These are phyloP conservation scores for Callospermophilus lateralis DNA, from an alignment of 2,113 vertebrate species.

Conservation along the genomic window DNA sequence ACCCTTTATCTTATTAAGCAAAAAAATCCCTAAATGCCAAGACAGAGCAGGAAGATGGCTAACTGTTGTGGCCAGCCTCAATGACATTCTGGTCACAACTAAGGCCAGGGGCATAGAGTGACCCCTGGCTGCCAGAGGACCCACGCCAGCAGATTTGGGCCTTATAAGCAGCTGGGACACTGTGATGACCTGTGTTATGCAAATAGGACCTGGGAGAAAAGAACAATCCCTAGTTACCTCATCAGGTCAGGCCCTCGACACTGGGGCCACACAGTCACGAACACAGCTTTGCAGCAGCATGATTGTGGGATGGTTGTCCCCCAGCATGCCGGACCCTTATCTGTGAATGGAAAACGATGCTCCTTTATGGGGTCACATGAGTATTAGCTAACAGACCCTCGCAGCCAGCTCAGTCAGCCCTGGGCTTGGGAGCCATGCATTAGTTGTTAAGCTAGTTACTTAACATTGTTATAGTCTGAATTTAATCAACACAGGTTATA, in stretches of 20 bases:
- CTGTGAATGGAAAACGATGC: not conserved
- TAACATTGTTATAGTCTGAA: too few species aligned
- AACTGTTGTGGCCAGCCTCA: not conserved
- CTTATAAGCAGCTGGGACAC: too few species aligned
- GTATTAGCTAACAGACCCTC: not conserved
- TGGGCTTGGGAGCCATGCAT: too few species aligned
- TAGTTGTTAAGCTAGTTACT: too few species aligned
- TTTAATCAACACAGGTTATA: too few species aligned
- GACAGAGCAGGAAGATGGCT: not conserved
- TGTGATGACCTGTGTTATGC: too few species aligned
- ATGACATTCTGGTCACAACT: not conserved
- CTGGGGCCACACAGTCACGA: not conserved
- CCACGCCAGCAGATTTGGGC: too few species aligned
- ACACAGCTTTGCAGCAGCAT: not conserved
- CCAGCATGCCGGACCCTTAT: not conserved
- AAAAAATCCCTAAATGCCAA: not conserved
- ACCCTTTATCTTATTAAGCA: not conserved
- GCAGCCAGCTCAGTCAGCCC: rapidly evolving
- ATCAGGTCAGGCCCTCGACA: too few species aligned
- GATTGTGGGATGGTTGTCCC: too few species aligned
- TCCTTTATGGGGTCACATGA: not conserved
- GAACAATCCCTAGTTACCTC: too few species aligned
- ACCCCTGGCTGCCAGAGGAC: rapidly evolving
- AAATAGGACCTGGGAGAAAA: not conserved
- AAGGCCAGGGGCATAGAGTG: not conserved